These are phyloP conservation scores for Chorisops tibialis DNA, from an alignment of 2,888 invertebrate species.

Conservation along the genomic window DNA sequence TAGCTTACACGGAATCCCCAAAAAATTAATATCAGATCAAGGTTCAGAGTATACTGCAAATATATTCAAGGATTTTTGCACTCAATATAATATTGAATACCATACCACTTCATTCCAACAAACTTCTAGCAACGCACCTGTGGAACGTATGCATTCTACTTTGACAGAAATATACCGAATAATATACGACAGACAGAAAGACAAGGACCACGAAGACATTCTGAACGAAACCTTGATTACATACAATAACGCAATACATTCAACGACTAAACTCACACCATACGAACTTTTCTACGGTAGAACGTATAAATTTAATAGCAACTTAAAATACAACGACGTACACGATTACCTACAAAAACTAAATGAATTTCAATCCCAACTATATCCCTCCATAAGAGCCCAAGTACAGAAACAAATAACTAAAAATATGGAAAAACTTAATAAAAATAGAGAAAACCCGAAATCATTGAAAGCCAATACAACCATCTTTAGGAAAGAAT, in stretches of 20 bases:
- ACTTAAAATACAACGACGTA: neutral
- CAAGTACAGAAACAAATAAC: neutral
- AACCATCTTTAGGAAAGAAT: constrained; percentile 7
- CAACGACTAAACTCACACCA: constrained; percentile 23
- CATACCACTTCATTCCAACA: constrained; percentile 32
- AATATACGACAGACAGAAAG: constrained; percentile 24
- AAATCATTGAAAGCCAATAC: neutral
- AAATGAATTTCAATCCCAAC: constrained; percentile 11
- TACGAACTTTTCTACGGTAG: constrained; percentile 16
- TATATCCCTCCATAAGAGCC: neutral
- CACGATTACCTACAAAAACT: constrained; percentile 12
- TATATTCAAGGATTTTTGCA: constrained; percentile 31
- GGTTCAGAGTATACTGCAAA: constrained; percentile 23
- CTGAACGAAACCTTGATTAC: constrained; percentile 13
- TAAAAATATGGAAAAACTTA: neutral
- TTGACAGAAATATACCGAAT: constrained; percentile 33
- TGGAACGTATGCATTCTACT: constrained; percentile 25
- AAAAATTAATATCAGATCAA: constrained; percentile 30
- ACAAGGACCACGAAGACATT: constrained; percentile 19
- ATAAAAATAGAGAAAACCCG: neutral
- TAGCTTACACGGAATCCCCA: constrained; percentile 28
- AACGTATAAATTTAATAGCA: constrained; percentile 23
- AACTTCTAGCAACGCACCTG: constrained; percentile 28
- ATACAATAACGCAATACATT: constrained; percentile 22
- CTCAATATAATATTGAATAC: constrained; percentile 1